A percentile compares a stretch with the other conserved stretches of the same genome.
These are phyloP conservation scores for Temnothorax unifasciatus DNA, from an alignment of 2,888 invertebrate genomes.

Conservation along the genomic window DNA sequence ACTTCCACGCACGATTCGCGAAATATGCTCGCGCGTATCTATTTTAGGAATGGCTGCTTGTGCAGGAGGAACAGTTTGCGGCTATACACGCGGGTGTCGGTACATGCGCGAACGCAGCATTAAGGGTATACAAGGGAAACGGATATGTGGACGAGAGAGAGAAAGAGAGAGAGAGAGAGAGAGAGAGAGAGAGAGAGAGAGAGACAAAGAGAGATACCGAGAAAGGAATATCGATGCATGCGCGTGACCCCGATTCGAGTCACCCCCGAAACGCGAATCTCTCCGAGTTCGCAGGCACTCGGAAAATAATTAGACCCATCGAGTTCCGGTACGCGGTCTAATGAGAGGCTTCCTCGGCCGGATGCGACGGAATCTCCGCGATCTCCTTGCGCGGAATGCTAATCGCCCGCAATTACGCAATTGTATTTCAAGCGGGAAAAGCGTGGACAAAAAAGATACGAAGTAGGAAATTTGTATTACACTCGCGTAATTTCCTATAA, in stretches of 20 bases:
- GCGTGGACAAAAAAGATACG: conserved; percentile 13
- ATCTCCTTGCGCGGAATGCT: conserved; percentile 46
- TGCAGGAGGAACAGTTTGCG: conserved; percentile 21
- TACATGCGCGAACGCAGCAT: conserved; percentile 10
- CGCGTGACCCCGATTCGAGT: conserved; percentile 57
- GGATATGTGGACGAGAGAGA: not conserved
- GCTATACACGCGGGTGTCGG: conserved; percentile 8
- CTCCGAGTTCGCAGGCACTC: conserved; percentile 38
- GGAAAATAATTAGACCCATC: conserved; percentile 62
- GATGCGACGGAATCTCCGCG: conserved; percentile 52
- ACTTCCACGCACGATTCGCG: conserved; percentile 38
- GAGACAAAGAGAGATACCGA: not conserved
- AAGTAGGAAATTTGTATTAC: conserved; percentile 33
- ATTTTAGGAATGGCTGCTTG: conserved; percentile 44
- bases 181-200: not conserved
- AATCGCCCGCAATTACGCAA: conserved; percentile 54
- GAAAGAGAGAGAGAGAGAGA: not conserved
- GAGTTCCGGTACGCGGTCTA: conserved; percentile 45
- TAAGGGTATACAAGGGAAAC: conserved; percentile 38
- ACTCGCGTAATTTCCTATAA: conserved; percentile 34
- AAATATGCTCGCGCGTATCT: conserved; percentile 48
- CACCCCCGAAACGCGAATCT: conserved; percentile 48
- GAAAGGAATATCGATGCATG: conserved; percentile 44
- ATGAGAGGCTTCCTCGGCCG: conserved; percentile 57
- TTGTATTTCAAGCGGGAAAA: conserved; percentile 29